Conservation (phyloP, 2,797 vertebrate species). For the Trichosurus vulpecula region DNA sequence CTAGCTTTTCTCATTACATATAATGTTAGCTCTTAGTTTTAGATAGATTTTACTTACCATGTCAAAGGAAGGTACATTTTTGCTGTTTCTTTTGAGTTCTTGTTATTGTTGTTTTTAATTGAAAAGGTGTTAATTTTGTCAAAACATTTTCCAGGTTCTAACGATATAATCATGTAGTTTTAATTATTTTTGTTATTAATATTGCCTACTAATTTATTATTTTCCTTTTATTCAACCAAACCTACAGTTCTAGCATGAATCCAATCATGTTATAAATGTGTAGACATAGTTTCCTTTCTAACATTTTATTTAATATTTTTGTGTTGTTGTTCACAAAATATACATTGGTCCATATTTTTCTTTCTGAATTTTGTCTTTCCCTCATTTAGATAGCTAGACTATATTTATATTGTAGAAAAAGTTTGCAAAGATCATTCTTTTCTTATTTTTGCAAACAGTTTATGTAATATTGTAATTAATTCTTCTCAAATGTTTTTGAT, state of each 20-base stretch:
- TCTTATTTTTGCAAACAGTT: not conserved
- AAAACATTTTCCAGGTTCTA: not conserved
- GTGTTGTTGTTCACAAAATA: not conserved
- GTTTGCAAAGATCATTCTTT: not conserved
- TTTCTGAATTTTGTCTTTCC: not conserved
- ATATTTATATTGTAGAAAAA: not conserved
- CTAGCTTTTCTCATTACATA: not conserved
- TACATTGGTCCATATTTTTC: not conserved
- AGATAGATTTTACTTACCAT: not conserved
- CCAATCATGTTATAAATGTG: not conserved
- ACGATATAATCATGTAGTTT: not conserved
- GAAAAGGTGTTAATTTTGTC: not conserved
- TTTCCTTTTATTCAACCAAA: not conserved
- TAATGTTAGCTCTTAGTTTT: not conserved
- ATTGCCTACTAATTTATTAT: not conserved
- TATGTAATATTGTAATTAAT: not conserved
- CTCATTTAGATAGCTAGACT: not conserved
- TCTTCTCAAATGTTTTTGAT: not conserved
- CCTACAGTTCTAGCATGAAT: not conserved
- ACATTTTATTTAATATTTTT: not conserved
- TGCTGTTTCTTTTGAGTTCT: not conserved
- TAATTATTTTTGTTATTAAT: not conserved
- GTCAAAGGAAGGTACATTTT: not conserved
- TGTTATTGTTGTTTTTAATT: not conserved
- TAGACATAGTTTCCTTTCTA: not conserved